Conservation (phyloP, 1,140 invertebrate genomes). For the Cylas formicarius region DNA sequence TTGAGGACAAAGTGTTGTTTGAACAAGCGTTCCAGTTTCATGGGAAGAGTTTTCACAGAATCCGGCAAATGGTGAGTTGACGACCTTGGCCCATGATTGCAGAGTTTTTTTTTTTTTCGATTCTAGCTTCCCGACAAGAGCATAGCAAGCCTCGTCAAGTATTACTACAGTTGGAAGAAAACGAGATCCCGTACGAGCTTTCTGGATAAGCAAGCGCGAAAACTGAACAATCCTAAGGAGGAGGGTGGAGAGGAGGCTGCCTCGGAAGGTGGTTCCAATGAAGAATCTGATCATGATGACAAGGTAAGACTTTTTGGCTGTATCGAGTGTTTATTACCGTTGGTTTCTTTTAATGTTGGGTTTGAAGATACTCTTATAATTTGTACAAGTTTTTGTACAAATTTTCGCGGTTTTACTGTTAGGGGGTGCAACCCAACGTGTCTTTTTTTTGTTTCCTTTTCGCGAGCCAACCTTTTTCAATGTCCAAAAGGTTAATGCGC, state of each 20-base stretch:
- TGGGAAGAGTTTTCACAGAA: constrained; percentile 96
- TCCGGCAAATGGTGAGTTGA: constrained; percentile 85
- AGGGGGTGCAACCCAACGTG: too few relatives aligned
- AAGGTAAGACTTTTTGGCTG: constrained; percentile 81
- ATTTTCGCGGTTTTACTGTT: too few relatives aligned
- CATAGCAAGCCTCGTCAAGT: constrained; percentile 92
- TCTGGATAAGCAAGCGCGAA: constrained; percentile 84
- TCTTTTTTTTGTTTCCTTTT: too few relatives aligned
- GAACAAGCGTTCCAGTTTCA: constrained; percentile 98
- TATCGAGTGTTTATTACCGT: too few relatives aligned
- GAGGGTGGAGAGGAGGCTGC: constrained; percentile 53
- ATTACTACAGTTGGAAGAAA: constrained; percentile 99
- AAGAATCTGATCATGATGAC: constrained; percentile 81
- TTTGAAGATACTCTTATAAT: too few relatives aligned
- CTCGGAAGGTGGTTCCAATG: constrained; percentile 75
- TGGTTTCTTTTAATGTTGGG: too few relatives aligned
- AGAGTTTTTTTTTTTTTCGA: neutral
- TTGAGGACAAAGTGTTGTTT: constrained; percentile 96
- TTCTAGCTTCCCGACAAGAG: constrained; percentile 89
- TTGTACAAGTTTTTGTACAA: too few relatives aligned
- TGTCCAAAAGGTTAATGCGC: too few relatives aligned
- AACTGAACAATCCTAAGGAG: constrained; percentile 53
- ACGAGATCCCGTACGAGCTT: constrained; percentile 83
- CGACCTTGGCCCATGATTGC: neutral
- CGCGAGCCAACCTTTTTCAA: too few relatives aligned